These are phyloP conservation scores for Eristalinus sepulchralis DNA, from an alignment of 2,888 invertebrate species.

Conservation along the genomic window DNA sequence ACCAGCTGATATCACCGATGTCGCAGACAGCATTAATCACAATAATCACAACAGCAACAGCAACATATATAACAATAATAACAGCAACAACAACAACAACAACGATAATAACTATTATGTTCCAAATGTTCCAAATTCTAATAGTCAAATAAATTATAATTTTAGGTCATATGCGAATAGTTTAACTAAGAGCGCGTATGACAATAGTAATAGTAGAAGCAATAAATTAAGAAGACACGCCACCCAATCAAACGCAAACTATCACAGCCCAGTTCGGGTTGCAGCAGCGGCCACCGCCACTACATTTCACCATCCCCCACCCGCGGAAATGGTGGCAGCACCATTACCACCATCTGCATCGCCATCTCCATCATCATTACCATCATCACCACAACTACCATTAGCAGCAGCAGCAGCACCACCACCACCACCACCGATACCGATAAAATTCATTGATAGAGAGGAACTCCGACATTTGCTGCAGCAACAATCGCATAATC, in stretches of 20 bases:
- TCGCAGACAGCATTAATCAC: slow-evolving; percentile 36
- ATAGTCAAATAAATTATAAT: slow-evolving; percentile 78
- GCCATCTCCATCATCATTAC: slow-evolving; percentile 57
- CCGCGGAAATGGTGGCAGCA: slow-evolving; percentile 47
- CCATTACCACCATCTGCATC: slow-evolving; percentile 54
- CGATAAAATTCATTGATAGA: slow-evolving; percentile 25
- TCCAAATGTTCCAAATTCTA: slow-evolving; percentile 80
- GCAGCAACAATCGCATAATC: slow-evolving; percentile 57
- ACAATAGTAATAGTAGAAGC: slow-evolving; percentile 72
- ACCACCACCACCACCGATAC: slow-evolving; percentile 43
- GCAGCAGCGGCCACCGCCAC: slow-evolving; percentile 17
- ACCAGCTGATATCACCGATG: slow-evolving; percentile 28
- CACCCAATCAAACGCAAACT: slow-evolving; percentile 71
- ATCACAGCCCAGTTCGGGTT: slow-evolving; percentile 73
- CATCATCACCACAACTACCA: slow-evolving; percentile 55
- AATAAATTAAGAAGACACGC: slow-evolving; percentile 76
- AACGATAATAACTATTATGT: slow-evolving; percentile 67
- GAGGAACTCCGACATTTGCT: slow-evolving; percentile 46
- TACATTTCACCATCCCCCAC: slow-evolving; percentile 59
- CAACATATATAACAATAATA: slow-evolving; percentile 52
- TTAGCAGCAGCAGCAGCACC: slow-evolving; percentile 50
- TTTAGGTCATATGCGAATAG: slow-evolving; percentile 69
- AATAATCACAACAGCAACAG: slow-evolving; percentile 72
- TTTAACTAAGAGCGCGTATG: slow-evolving; percentile 72
- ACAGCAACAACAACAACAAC: slow-evolving; percentile 57